A percentile compares a stretch with the other conserved stretches of the same genome.
Conservation (phyloP, 2,888 invertebrate species). For the Chloroclysta siterata region DNA sequence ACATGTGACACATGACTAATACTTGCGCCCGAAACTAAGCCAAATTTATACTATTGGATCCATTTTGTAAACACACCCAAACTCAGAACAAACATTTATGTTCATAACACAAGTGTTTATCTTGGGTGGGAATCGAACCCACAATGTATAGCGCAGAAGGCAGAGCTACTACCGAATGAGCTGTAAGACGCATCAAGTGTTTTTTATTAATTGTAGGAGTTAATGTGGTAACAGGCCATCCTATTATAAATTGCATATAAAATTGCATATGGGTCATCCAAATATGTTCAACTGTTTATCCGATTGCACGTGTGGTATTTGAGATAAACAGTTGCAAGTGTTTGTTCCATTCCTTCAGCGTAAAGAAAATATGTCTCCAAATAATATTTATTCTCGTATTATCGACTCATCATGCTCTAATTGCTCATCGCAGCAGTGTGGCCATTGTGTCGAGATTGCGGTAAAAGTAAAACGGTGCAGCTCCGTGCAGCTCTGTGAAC, state of each 20-base stretch:
- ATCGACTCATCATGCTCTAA: slow-evolving; percentile 16
- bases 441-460: slow-evolving; percentile 21
- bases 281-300: neutral
- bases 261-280: too few species aligned
- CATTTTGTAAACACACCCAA: too few species aligned
- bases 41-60: too few species aligned
- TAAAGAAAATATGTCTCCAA: neutral
- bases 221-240: too few species aligned
- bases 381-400: slow-evolving; percentile 4
- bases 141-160: too few species aligned
- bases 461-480: slow-evolving; percentile 29
- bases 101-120: too few species aligned
- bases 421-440: slow-evolving; percentile 24
- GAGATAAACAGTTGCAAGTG: neutral
- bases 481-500: slow-evolving; percentile 27
- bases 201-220: neutral
- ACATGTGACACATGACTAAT: too few species aligned
- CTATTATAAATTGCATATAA: too few species aligned
- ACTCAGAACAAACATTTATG: too few species aligned
- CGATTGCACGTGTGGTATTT: neutral
- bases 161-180: too few species aligned
- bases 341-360: neutral
- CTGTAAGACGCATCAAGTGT: neutral
- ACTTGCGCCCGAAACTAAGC: too few species aligned
- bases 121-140: too few species aligned